phyloP scores from a whole-genome alignment of 2,888 invertebrate genomes.

The Stratiomys singularior region DNA sequence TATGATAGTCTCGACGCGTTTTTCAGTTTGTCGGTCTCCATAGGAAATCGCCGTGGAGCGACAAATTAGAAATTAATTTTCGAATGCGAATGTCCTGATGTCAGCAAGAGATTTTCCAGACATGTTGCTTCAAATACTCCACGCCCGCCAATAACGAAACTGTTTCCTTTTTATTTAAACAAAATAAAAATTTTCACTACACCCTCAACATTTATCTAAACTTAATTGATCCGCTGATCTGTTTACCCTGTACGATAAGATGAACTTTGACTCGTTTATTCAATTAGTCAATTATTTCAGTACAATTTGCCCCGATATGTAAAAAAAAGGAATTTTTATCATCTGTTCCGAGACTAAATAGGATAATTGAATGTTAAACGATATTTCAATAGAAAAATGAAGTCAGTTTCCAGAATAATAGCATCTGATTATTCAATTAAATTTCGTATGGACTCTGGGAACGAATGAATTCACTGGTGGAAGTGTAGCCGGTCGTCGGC shows the following conservation, averaged over 20 bases:
- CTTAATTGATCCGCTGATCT: conserved; percentile 42
- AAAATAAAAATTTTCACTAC: background rate
- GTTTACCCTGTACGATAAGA: conserved; percentile 38
- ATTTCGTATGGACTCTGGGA: conserved; percentile 12
- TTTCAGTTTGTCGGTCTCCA: no score
- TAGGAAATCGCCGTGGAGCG: no score
- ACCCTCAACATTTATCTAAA: conserved; percentile 29
- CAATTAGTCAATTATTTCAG: conserved; percentile 31
- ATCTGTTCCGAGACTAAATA: background rate
- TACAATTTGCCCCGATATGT: conserved; percentile 9
- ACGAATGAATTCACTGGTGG: background rate
- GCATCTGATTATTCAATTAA: conserved; percentile 43
- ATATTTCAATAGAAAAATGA: conserved; percentile 34
- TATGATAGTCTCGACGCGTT: no score
- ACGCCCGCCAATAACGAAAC: background rate
- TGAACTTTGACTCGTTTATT: conserved; percentile 37
- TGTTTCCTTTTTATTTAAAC: background rate
- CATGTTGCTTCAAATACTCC: background rate
- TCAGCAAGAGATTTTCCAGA: no score
- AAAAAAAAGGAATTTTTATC: conserved; percentile 16
- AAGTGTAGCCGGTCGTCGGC: background rate
- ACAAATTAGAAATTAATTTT: background rate
- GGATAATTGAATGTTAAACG: conserved; percentile 42
- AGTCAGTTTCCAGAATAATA: conserved; percentile 30
- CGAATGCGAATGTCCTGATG: no score